A percentile compares a stretch with the other conserved stretches of the same genome.
Evolutionary conservation across 2,113 vertebrate species (phyloP).

Genomic region (Eolophus roseicapilla): DNA sequence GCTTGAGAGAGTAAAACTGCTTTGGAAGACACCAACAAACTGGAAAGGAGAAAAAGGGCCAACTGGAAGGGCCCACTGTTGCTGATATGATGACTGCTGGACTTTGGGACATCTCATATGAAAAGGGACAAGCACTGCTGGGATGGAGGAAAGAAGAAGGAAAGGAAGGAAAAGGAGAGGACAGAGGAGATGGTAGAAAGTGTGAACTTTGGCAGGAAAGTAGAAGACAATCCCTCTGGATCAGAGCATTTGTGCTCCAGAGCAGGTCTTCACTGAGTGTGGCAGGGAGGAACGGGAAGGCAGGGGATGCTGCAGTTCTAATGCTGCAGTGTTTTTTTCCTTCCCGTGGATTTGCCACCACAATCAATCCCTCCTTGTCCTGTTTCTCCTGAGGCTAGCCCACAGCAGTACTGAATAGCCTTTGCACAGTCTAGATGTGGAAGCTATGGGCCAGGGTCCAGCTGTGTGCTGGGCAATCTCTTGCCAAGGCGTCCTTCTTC

Average conservation of each 20-base stretch:
- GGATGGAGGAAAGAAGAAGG: background rate
- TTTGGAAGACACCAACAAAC: background rate
- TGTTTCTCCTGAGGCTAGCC: background rate
- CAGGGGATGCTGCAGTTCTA: background rate
- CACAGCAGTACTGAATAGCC: background rate
- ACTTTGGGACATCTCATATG: background rate
- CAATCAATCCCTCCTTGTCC: background rate
- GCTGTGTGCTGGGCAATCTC: background rate
- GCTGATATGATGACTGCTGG: background rate
- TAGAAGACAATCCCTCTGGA: background rate
- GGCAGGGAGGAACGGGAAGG: background rate
- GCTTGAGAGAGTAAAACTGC: background rate
- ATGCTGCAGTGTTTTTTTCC: accelerated
- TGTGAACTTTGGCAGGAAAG: accelerated
- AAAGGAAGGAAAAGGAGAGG: background rate
- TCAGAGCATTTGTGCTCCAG: background rate
- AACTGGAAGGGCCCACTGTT: background rate
- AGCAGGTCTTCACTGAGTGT: background rate
- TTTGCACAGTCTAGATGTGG: accelerated
- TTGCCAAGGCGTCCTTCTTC: background rate
- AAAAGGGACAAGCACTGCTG: background rate
- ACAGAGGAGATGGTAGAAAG: background rate
- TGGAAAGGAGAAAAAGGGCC: background rate
- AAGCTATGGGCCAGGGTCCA: background rate
- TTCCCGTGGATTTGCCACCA: background rate